Percentiles rank a stretch among this genome's conserved stretches.
Conservation (phyloP, 2,113 vertebrate genomes). For the Dendrocopos noguchii region DNA sequence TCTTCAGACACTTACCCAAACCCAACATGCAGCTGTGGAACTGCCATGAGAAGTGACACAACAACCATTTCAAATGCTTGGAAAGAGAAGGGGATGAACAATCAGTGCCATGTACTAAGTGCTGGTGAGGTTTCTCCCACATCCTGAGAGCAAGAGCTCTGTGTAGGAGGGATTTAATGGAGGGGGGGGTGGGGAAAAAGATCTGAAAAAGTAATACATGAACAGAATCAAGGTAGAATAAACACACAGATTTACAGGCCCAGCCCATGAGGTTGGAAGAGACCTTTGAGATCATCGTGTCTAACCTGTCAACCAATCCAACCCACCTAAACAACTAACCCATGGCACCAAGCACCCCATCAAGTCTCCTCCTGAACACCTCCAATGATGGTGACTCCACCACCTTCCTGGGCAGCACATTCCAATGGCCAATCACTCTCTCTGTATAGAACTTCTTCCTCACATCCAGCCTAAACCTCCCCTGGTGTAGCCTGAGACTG, state of each 20-base stretch:
- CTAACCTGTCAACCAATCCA: too few relatives aligned
- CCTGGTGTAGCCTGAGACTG: too few relatives aligned
- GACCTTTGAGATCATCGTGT: too few relatives aligned
- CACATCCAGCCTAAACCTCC: too few relatives aligned
- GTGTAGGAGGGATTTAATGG: background rate
- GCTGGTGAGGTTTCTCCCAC: background rate
- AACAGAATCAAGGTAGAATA: background rate
- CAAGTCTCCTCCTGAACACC: too few relatives aligned
- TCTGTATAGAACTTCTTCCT: too few relatives aligned
- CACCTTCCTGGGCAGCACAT: too few relatives aligned
- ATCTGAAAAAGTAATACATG: background rate
- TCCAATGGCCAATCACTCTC: too few relatives aligned
- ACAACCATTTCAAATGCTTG: background rate
- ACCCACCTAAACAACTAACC: too few relatives aligned
- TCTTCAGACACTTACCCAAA: background rate
- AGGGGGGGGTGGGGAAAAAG: background rate
- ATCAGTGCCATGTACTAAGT: background rate
- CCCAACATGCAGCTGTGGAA: rapidly evolving
- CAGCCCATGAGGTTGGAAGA: background rate
- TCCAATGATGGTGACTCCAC: too few relatives aligned
- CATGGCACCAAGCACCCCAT: too few relatives aligned
- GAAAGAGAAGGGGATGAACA: background rate
- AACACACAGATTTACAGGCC: background rate
- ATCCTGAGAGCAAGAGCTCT: background rate
- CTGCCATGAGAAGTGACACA: background rate